Conservation (phyloP, 37 sponge, comb jelly and placozoan genomes). For the Tethya wilhelma region DNA sequence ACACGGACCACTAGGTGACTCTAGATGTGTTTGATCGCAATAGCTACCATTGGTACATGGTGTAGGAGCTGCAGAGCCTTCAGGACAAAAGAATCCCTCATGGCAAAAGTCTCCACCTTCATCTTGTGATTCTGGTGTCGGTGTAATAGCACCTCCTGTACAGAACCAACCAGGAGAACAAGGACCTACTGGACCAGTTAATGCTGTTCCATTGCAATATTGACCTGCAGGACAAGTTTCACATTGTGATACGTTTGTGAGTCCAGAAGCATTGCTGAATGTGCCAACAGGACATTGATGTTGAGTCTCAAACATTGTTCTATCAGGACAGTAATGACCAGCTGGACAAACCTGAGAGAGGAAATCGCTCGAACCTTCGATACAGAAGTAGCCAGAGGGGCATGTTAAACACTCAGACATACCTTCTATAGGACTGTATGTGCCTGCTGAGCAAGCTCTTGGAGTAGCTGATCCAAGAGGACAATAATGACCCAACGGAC, state of each 20-base stretch:
- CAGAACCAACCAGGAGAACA: slow-evolving; percentile 7
- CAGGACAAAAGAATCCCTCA: slow-evolving; percentile 7
- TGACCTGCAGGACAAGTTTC: neutral
- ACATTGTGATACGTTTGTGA: neutral
- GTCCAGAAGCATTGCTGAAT: slow-evolving; percentile 1
- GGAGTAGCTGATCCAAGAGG: neutral
- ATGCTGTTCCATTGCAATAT: neutral
- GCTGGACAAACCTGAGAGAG: neutral
- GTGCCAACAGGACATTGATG: slow-evolving; percentile 1
- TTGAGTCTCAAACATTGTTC: neutral
- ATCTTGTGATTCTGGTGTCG: neutral
- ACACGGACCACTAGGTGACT: neutral
- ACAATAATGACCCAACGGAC: slow-evolving; percentile 4
- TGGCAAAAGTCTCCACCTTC: neutral
- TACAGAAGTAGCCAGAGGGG: slow-evolving; percentile 3
- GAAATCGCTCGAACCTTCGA: neutral
- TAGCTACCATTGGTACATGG: neutral
- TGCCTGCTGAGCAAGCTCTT: neutral
- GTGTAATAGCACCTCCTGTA: neutral
- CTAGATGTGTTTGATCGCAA: neutral
- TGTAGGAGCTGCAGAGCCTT: neutral
- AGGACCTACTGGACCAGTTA: neutral
- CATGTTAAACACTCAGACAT: neutral
- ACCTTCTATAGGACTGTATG: neutral
- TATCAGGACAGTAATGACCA: slow-evolving; percentile 7